Percentiles rank a stretch among this genome's conserved stretches.
These are phyloP conservation scores for Enteromius viviparus DNA, from an alignment of 2,797 vertebrate genomes.

Conservation along the genomic window DNA sequence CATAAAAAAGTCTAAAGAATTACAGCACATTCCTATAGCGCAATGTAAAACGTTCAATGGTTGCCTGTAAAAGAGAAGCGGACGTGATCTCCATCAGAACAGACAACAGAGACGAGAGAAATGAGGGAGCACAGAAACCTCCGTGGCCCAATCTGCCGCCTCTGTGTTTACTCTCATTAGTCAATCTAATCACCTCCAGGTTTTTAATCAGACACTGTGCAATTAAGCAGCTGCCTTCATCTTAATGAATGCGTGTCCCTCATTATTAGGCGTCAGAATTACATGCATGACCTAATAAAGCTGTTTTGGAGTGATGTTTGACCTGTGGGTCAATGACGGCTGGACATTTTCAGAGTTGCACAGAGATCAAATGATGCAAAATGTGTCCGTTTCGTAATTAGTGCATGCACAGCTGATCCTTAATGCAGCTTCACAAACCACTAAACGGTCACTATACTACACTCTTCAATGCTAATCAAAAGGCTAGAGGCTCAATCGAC, in stretches of 20 bases:
- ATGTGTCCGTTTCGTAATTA: background rate
- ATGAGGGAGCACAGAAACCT: background rate
- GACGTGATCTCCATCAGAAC: slow-evolving; percentile 29
- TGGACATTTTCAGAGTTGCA: background rate
- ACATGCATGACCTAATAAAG: slow-evolving; percentile 7
- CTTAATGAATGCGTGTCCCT: slow-evolving; percentile 44
- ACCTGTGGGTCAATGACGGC: background rate
- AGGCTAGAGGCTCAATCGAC: background rate
- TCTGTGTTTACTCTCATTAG: slow-evolving; percentile 59
- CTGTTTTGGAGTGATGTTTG: slow-evolving; percentile 14
- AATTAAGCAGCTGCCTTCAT: slow-evolving; percentile 62
- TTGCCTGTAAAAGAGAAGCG: slow-evolving; percentile 22
- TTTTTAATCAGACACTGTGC: slow-evolving; percentile 69
- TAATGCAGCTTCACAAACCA: background rate
- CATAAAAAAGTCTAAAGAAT: slow-evolving; percentile 60
- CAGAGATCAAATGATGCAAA: background rate
- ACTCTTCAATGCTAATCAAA: background rate
- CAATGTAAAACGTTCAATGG: slow-evolving; percentile 18
- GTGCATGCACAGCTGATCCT: background rate
- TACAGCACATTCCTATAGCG: slow-evolving; percentile 35
- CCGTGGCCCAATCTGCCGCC: slow-evolving; percentile 35
- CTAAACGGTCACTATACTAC: background rate
- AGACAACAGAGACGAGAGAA: slow-evolving; percentile 19
- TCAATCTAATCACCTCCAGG: slow-evolving; percentile 67
- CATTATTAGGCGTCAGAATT: slow-evolving; percentile 12